A percentile compares a stretch with the other conserved stretches of the same genome.
phyloP scores from a whole-genome alignment of 2,888 invertebrate species.

The Branchinecta sandiegonensis region DNA sequence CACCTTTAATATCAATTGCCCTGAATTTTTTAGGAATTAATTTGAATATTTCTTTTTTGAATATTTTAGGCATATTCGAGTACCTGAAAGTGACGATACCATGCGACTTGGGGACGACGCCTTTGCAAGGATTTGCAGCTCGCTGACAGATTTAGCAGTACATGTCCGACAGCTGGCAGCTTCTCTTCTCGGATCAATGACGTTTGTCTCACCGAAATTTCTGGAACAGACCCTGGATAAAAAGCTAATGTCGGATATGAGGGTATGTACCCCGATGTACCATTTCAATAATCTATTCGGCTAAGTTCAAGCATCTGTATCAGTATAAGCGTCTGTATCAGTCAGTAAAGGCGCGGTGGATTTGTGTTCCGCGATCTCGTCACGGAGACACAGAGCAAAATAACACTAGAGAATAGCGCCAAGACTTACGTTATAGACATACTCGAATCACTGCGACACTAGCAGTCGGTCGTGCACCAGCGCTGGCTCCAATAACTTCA shows the following conservation, averaged over 20 bases:
- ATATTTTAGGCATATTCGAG: conserved; percentile 48
- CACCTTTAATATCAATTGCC: conserved; percentile 12
- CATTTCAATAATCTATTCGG: too few species aligned
- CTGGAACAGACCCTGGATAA: conserved; percentile 93
- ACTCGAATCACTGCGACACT: too few species aligned
- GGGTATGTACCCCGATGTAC: conserved; percentile 40
- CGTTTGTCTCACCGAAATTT: conserved; percentile 70
- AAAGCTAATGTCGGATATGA: conserved; percentile 89
- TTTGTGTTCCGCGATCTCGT: too few species aligned
- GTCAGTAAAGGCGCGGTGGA: too few species aligned
- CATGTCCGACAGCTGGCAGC: conserved; percentile 59
- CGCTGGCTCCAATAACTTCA: too few species aligned
- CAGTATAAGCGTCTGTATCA: too few species aligned
- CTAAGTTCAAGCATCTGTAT: too few species aligned
- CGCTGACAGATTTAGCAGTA: conserved; percentile 66
- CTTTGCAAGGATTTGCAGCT: conserved; percentile 83
- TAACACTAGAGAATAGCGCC: too few species aligned
- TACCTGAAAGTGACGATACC: conserved; percentile 61
- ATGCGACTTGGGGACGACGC: conserved; percentile 86
- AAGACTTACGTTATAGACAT: too few species aligned
- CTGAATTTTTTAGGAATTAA: conserved; percentile 24
- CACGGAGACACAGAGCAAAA: too few species aligned
- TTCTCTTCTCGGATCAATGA: conserved; percentile 68
- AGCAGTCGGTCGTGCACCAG: too few species aligned
- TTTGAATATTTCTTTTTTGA: too few species aligned